phyloP scores from a whole-genome alignment of 2,797 vertebrate species.

The Uromys caudimaculatus region DNA sequence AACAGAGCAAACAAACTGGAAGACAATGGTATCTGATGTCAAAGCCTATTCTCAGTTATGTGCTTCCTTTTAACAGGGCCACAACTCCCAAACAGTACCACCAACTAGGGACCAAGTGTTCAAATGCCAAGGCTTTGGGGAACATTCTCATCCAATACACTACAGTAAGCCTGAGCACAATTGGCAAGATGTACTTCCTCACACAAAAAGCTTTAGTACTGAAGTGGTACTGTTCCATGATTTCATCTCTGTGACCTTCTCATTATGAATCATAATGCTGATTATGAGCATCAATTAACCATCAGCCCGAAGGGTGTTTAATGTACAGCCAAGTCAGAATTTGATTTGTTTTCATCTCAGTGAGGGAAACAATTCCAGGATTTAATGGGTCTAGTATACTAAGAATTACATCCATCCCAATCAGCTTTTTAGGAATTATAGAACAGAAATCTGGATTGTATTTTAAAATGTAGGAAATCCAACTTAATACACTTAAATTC shows the following conservation, averaged over 20 bases:
- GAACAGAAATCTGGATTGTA: conserved; percentile 70
- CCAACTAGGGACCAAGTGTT: not conserved
- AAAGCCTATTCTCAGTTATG: not conserved
- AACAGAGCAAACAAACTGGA: not conserved
- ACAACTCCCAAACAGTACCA: too few relatives aligned
- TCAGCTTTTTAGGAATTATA: conserved; percentile 67
- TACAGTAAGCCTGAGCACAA: not conserved
- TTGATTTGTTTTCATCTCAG: conserved; percentile 4
- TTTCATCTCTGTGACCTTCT: conserved; percentile 34
- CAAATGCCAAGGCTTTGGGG: not conserved
- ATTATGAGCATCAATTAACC: conserved; percentile 43
- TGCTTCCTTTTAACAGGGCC: not conserved
- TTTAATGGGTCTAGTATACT: conserved; percentile 18
- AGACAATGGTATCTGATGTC: not conserved
- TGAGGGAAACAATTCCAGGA: conserved; percentile 34
- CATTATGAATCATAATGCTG: not conserved
- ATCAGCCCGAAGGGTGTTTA: conserved; percentile 34
- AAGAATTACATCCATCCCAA: not conserved
- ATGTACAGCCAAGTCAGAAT: conserved; percentile 6
- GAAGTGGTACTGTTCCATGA: not conserved
- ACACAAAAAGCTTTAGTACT: conserved; percentile 5
- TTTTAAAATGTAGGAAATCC: conserved; percentile 73
- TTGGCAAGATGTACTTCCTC: conserved; percentile 7
- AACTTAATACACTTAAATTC: conserved; percentile 74
- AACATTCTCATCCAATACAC: not conserved